Base-by-base conservation (phyloP, 2,888 invertebrate genomes). In the Autographa gamma region DNA sequence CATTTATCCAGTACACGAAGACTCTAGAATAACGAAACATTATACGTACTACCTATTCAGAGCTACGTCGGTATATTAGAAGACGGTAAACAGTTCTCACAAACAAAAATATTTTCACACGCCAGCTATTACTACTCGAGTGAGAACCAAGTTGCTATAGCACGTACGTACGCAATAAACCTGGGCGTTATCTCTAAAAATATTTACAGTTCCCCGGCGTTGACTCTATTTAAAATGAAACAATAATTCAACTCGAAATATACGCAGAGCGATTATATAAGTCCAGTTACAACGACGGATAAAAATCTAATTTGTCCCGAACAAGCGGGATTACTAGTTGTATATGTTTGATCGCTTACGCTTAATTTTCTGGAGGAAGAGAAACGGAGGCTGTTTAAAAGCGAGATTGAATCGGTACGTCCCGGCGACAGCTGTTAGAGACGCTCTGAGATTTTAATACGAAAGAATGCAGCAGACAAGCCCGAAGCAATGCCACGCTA, bases 371-470 rank as follows among this genome's bases (percentile, higher is more conserved):
- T 79, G 71, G 71, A 65, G 18, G 71, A 82, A 81, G 85, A 86
- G 83, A 89, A 90, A 88, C 80, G 84, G 78, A 83, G 85, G 84
- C 87, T 86, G 88, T 90, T 89, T 87, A 82, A 89, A 85, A 86
- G 78, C 80, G 82, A 80, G 83, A 89, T 91, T 91, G 88, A 86
- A 89, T 90, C 83, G 85, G 83, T 80, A 76, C 80, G 85, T 86
- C 77, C 71, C 74, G 80, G 77, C 86, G 87, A 88, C 90, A 90
- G 88, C 91, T 90, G 91, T 86, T 82, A 76, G 82, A 76, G 89
- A 90, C 88, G 85, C 81, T 85, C 76, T 81, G 86, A 87, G 85
- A 90, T 91, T 91, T 90, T 90, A 91, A 89, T 92, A 89, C 90
- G 82, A 81, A 84, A 86, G 84, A 85, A 86, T 87, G 85, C 86